phyloP scores from a whole-genome alignment of 2,113 vertebrate genomes.

The Gallinago undulata region DNA sequence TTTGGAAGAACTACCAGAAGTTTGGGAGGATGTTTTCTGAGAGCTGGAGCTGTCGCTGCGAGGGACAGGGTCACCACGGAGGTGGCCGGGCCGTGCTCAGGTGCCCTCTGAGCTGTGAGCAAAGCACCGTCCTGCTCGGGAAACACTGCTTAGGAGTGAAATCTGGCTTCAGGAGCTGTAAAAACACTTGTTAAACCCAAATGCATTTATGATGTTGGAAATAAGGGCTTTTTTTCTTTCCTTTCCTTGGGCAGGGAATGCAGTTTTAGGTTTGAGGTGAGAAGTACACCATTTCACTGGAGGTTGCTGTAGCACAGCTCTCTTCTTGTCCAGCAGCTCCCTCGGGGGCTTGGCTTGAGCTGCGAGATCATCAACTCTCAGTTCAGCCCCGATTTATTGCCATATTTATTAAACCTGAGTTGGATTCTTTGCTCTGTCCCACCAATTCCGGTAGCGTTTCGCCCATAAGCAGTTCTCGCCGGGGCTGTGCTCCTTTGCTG shows the following conservation, averaged over 20 bases:
- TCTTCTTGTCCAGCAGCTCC: neutral
- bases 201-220: neutral
- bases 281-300: neutral
- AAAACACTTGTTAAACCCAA: neutral
- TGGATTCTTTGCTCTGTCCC: neutral
- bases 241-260: no score
- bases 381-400: neutral
- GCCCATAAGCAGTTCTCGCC: fast-evolving
- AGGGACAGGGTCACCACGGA: neutral
- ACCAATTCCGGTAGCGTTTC: neutral
- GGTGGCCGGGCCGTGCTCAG: neutral
- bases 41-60: neutral
- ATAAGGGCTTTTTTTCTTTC: fast-evolving
- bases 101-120: neutral
- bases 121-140: fast-evolving
- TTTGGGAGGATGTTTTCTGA: neutral
- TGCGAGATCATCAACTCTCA: no score
- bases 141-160: neutral
- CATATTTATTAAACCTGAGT: neutral
- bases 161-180: neutral
- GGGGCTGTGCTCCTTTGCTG: fast-evolving
- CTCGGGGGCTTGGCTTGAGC: neutral
- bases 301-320: no score
- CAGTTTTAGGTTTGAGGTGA: neutral
- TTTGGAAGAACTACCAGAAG: neutral